Conservation (phyloP, 2,888 invertebrate genomes). For the Catocala nupta region DNA sequence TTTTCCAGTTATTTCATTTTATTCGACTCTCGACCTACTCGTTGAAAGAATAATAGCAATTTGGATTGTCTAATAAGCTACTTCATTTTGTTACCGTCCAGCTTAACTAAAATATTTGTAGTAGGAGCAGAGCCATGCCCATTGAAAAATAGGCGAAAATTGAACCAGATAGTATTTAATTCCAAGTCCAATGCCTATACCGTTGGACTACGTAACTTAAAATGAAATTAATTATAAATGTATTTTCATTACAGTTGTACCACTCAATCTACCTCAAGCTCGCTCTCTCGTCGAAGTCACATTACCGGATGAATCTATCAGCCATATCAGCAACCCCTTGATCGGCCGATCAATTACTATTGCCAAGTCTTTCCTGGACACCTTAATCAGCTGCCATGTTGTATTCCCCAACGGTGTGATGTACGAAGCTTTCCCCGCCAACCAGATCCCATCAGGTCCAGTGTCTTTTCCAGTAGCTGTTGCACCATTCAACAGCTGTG, state of each 20-base stretch:
- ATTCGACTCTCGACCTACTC: too few relatives aligned
- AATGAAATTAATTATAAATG: too few relatives aligned
- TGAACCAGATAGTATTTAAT: too few relatives aligned
- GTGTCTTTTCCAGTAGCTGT: slow-evolving; percentile 19
- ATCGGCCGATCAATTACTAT: slow-evolving; percentile 27
- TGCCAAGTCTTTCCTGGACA: slow-evolving; percentile 33
- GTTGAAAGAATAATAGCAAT: too few relatives aligned
- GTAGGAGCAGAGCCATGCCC: too few relatives aligned
- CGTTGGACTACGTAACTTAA: too few relatives aligned
- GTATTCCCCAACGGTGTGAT: slow-evolving; percentile 29
- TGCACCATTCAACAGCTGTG: slow-evolving; percentile 34
- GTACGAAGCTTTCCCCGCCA: slow-evolving; percentile 33
- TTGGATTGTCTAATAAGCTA: too few relatives aligned
- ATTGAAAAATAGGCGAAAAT: too few relatives aligned
- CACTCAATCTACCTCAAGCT: not conserved
- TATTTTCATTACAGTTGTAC: slow-evolving; percentile 21
- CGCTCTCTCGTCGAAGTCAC: slow-evolving; percentile 22
- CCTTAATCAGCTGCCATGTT: slow-evolving; percentile 24
- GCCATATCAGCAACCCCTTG: slow-evolving; percentile 24
- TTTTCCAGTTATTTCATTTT: too few relatives aligned
- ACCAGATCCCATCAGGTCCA: slow-evolving; percentile 26
- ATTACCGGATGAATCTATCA: slow-evolving; percentile 17
- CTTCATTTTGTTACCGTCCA: too few relatives aligned
- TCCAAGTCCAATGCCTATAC: too few relatives aligned
- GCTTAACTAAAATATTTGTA: too few relatives aligned